A percentile compares a stretch with the other conserved stretches of the same genome.
Evolutionary conservation across 1,140 invertebrate species (phyloP).

Genomic region (Pygmarrhopalites habei): DNA sequence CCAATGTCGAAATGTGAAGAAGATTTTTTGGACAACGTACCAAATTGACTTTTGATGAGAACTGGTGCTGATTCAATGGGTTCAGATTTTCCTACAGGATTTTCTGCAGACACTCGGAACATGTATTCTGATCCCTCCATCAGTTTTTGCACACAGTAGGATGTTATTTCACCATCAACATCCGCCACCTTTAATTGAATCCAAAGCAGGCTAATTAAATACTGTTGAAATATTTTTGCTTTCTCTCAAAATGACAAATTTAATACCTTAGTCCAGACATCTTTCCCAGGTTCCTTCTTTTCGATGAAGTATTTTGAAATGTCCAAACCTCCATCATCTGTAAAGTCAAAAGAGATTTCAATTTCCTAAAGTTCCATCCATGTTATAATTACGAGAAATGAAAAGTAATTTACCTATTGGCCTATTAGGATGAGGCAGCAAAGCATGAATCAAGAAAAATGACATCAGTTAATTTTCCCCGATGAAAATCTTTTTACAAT

Average conservation of each 20-base stretch:
- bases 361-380: too few species aligned
- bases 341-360: too few species aligned
- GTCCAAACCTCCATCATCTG: slow-evolving; percentile 70
- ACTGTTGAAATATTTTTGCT: too few species aligned
- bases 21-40: slow-evolving; percentile 43
- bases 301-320: slow-evolving; percentile 73
- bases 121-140: slow-evolving; percentile 70
- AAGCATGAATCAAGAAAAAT: too few species aligned
- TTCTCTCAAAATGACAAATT: too few species aligned
- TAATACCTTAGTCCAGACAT: slow-evolving; percentile 61
- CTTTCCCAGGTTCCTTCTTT: slow-evolving; percentile 61
- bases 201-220: too few species aligned
- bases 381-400: too few species aligned
- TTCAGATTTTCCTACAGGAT: slow-evolving; percentile 47
- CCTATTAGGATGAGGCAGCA: too few species aligned
- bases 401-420: too few species aligned
- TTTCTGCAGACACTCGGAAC: slow-evolving; percentile 74
- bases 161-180: slow-evolving; percentile 36
- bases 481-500: too few species aligned
- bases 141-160: slow-evolving; percentile 67
- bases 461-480: too few species aligned
- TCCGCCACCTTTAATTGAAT: slow-evolving; percentile 11
- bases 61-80: slow-evolving; percentile 44
- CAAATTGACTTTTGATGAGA: slow-evolving; percentile 55
- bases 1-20: too few species aligned